These are phyloP conservation scores for Cremastinae sp. DNA, from an alignment of 2,888 invertebrate species.

Conservation along the genomic window DNA sequence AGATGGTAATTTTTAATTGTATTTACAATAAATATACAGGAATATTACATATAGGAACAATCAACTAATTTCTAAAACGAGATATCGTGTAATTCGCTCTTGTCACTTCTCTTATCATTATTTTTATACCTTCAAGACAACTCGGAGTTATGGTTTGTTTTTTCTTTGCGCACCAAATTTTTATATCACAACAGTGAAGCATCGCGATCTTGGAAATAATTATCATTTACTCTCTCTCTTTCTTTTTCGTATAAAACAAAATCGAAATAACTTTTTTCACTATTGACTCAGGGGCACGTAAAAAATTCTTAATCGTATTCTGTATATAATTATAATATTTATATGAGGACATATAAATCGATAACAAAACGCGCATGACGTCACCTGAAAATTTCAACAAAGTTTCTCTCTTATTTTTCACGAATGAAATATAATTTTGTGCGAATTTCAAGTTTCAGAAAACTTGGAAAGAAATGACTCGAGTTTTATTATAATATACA, in stretches of 20 bases:
- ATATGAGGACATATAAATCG: constrained; percentile 5
- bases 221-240: constrained; percentile 29
- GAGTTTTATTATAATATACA: constrained; percentile 27
- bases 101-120: constrained; percentile 23
- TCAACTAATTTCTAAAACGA: constrained; percentile 71
- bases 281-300: constrained; percentile 5
- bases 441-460: constrained; percentile 39
- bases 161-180: constrained; percentile 64
- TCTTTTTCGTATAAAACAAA: constrained; percentile 18
- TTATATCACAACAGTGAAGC: constrained; percentile 70
- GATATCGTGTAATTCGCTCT: constrained; percentile 57
- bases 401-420: background rate
- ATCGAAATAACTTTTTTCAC: constrained; percentile 4
- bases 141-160: constrained; percentile 59
- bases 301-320: constrained; percentile 21
- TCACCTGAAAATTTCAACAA: constrained; percentile 26
- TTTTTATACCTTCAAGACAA: constrained; percentile 17
- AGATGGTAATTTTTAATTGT: constrained; percentile 69
- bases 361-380: constrained; percentile 30
- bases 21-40: constrained; percentile 79
- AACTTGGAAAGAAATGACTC: constrained; percentile 16
- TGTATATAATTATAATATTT: constrained; percentile 16
- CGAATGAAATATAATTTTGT: constrained; percentile 49
- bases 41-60: constrained; percentile 75
- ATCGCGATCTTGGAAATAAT: constrained; percentile 53